Evolutionary conservation across 37 sponge, comb jelly and placozoan genomes (phyloP).

Genomic region (Halichondria panicea): DNA sequence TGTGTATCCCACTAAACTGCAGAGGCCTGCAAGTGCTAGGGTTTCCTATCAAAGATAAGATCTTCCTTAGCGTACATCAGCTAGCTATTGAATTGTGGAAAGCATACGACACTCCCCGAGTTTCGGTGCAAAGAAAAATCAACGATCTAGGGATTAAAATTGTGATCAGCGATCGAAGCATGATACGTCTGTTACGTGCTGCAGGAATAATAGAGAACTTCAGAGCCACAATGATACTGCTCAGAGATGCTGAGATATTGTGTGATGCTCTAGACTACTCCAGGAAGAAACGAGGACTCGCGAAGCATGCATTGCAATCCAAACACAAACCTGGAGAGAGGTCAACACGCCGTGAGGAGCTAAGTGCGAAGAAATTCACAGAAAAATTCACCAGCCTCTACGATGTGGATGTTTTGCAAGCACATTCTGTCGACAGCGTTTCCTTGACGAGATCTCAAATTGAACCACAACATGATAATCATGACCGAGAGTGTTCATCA

Average conservation of each 20-base stretch:
- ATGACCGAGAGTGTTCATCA: no score
- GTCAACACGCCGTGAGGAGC: not conserved
- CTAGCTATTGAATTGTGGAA: constrained; percentile 32
- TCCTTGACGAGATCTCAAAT: no score
- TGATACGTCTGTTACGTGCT: constrained; percentile 14
- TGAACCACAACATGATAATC: no score
- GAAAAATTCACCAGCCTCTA: no score
- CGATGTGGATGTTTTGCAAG: no score
- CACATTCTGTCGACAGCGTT: no score
- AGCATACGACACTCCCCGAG: constrained; percentile 31
- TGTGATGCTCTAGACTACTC: constrained; percentile 35
- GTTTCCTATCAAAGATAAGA: not conserved
- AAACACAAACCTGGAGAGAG: not conserved
- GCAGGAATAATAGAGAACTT: constrained; percentile 17
- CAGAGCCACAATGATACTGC: constrained; percentile 23
- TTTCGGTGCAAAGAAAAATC: constrained; percentile 43
- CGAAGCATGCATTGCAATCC: constrained; percentile 17
- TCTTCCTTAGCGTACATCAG: constrained; percentile 36
- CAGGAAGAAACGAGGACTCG: constrained; percentile 16
- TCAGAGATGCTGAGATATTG: constrained; percentile 22
- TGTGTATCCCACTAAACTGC: constrained; percentile 6
- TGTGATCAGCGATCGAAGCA: constrained; percentile 2
- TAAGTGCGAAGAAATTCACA: not conserved
- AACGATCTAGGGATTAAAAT: constrained; percentile 10
- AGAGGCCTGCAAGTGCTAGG: constrained; percentile 20